Base-by-base conservation (phyloP, 2,888 invertebrate species). In the Scrobipalpa costella region DNA sequence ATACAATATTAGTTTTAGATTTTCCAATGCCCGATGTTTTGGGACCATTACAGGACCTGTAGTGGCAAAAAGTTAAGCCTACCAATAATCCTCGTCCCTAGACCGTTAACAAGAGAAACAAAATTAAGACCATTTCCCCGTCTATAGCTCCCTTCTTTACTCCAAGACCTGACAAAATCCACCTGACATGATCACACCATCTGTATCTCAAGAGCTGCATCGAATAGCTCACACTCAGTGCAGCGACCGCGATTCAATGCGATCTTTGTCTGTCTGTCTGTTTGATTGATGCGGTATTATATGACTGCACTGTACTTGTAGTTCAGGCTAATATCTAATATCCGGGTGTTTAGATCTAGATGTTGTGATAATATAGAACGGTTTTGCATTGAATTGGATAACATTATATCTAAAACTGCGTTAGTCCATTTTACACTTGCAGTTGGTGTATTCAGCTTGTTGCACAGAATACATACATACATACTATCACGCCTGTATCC, bases 221-320 rank as follows among this genome's bases (percentile, higher is more conserved):
- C 9, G 13, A 13, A n/a, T 27, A 55, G 34, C 27, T 5, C 34
- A 34, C 49, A 13, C 9, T 9, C 68, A 62, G 79, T 74, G 78
- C 77, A 75, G 65, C 74, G 77, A 74, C 78, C 78, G 74, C 69
- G 70, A 68, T 78, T 80, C 79, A 80, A 80, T 77, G 75, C 72
- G 17, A 62, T 67, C 69, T 69, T 73, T 78, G 79, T 77, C 59
- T 69, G 73, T 73, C 69, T 63, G 75, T 74, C 67, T 67, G 73
- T 67, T 62, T 72, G 60, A 49, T 49, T 72, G 60, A 49, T 49
- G 49, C 49, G 21, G 34, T 19, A n/a, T 27, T 19, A 44, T 36
- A 38, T 19, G 38, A 7, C 57, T 52, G 21, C 27, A 27, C 19
- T 19, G 27, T 27, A 55, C 27, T 27, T 13, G 55, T 9, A 19